These are phyloP conservation scores for Bimastos eiseni DNA, from an alignment of 2,888 invertebrate genomes.

Conservation along the genomic window DNA sequence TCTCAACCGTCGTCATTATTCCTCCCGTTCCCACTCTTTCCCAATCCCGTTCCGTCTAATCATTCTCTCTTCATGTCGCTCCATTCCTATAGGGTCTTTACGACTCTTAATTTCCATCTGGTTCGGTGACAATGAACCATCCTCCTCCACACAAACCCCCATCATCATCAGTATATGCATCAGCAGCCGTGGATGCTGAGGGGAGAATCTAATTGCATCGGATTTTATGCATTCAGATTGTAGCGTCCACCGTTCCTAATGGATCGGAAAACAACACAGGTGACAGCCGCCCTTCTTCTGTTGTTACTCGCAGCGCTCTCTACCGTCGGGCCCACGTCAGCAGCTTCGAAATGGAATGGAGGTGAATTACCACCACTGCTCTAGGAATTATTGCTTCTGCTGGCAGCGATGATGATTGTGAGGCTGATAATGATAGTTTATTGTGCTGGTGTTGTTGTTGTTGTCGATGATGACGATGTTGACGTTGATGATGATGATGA, in stretches of 20 bases:
- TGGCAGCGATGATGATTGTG: too few species aligned
- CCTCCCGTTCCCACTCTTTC: not conserved
- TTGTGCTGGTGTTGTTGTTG: too few species aligned
- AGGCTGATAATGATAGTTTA: too few species aligned
- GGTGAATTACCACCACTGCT: too few species aligned
- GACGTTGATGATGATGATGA: too few species aligned
- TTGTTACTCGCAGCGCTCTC: not conserved
- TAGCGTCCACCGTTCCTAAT: not conserved
- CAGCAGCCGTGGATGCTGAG: not conserved
- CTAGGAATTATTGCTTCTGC: not conserved
- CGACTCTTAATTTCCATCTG: not conserved
- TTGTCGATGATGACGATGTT: too few species aligned
- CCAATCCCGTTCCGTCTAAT: not conserved
- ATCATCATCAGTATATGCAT: too few species aligned
- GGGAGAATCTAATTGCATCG: not conserved
- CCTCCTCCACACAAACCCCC: too few species aligned
- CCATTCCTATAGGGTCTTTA: not conserved
- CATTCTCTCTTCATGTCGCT: not conserved
- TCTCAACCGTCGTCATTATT: not conserved
- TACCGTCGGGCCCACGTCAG: not conserved
- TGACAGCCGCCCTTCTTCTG: not conserved
- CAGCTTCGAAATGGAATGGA: conserved; percentile 5
- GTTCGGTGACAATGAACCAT: not conserved
- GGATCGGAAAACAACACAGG: not conserved
- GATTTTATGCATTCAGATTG: conserved; percentile 5